phyloP scores from a whole-genome alignment of 2,113 vertebrate species.

The Muntiacus reevesi region DNA sequence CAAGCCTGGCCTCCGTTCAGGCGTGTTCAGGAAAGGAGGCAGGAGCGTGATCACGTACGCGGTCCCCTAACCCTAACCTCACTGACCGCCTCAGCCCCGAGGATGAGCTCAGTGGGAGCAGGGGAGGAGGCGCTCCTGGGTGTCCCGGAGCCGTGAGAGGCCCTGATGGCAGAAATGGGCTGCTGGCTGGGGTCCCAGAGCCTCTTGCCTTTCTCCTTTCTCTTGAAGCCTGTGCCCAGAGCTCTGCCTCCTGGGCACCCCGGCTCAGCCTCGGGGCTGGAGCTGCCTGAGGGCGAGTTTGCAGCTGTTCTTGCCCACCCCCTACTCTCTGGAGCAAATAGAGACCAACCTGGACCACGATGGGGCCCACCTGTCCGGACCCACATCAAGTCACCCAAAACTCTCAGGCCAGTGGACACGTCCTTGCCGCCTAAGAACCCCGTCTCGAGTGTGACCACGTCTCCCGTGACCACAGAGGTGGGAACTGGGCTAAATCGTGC shows the following conservation, averaged over 20 bases:
- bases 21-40: neutral
- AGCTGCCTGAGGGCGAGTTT: neutral
- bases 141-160: neutral
- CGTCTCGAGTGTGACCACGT: neutral
- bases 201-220: neutral
- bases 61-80: neutral
- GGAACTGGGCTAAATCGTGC: neutral
- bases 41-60: neutral
- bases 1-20: neutral
- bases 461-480: neutral
- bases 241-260: neutral
- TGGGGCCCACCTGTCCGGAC: neutral
- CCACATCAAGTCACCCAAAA: neutral
- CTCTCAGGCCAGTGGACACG: neutral
- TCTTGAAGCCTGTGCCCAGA: neutral
- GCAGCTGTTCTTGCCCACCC: neutral
- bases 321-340: neutral
- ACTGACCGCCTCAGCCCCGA: neutral
- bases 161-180: neutral
- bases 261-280: neutral
- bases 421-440: neutral
- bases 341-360: neutral
- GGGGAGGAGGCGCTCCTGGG: neutral
- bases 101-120: neutral
- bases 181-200: neutral